Evolutionary conservation across 2,113 vertebrate genomes (phyloP).

Genomic region (Dasypus novemcinctus): DNA sequence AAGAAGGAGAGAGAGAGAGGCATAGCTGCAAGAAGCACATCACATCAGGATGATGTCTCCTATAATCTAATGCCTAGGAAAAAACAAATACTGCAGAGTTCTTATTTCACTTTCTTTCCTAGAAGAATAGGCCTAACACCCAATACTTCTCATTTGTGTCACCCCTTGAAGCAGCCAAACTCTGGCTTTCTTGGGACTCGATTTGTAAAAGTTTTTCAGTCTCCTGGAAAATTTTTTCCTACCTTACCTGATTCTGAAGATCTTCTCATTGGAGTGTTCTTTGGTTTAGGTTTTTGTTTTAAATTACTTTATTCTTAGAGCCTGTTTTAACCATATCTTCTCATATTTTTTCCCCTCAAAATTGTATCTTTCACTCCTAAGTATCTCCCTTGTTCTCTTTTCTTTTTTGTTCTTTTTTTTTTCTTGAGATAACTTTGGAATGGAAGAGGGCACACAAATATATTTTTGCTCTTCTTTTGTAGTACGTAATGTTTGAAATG

Average conservation of each 20-base stretch:
- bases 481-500: conserved; percentile 6
- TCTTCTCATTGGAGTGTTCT: neutral
- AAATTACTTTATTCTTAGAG: neutral
- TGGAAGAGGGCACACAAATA: neutral
- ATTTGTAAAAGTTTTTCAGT: neutral
- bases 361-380: neutral
- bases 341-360: neutral
- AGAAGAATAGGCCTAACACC: neutral
- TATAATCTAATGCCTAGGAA: neutral
- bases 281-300: neutral
- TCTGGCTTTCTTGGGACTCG: neutral
- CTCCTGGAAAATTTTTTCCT: neutral
- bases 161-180: neutral
- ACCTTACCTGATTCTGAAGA: neutral
- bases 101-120: too few relatives aligned
- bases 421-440: neutral
- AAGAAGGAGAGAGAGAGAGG: fast-evolving
- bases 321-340: neutral
- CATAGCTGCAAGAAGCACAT: neutral
- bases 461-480: neutral
- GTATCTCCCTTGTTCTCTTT: neutral
- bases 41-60: fast-evolving
- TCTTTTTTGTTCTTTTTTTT: too few relatives aligned
- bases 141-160: fast-evolving
- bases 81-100: too few relatives aligned